Conservation (phyloP, 1,140 invertebrate species). For the Physella acuta region DNA sequence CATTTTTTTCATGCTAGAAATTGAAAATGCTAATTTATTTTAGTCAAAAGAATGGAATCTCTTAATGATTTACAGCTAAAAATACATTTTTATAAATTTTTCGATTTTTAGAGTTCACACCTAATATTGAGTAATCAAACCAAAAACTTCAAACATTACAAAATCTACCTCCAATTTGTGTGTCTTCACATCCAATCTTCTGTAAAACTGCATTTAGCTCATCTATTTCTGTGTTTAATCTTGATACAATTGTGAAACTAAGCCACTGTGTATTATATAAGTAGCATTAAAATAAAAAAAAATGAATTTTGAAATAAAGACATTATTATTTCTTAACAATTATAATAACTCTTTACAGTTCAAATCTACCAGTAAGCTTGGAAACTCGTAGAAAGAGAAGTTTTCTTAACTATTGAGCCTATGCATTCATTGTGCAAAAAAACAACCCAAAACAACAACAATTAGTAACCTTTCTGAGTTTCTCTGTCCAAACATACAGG, state of each 20-base stretch:
- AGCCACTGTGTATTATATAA: conserved; percentile 70
- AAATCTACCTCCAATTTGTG: conserved; percentile 66
- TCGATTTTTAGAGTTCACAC: too few relatives aligned
- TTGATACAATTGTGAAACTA: conserved; percentile 73
- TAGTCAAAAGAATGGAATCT: too few relatives aligned
- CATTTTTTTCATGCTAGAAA: too few relatives aligned
- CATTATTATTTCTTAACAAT: too few relatives aligned
- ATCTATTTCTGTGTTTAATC: conserved; percentile 72
- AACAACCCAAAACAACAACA: background rate
- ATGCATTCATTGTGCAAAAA: too few relatives aligned
- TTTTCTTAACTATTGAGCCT: background rate
- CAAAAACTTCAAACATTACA: too few relatives aligned
- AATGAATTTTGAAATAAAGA: background rate
- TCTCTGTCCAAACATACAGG: conserved; percentile 58
- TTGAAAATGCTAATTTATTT: too few relatives aligned
- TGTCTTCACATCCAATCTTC: conserved; percentile 72
- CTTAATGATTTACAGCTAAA: too few relatives aligned
- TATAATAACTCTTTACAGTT: background rate
- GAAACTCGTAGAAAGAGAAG: background rate
- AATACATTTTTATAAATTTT: too few relatives aligned
- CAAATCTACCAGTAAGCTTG: background rate
- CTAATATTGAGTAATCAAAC: too few relatives aligned
- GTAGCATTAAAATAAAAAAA: background rate
- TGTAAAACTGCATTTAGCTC: conserved; percentile 69
- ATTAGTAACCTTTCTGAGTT: conserved; percentile 55